Conservation (phyloP, 2,888 invertebrate species). For the Dryocosmus kuriphilus region DNA sequence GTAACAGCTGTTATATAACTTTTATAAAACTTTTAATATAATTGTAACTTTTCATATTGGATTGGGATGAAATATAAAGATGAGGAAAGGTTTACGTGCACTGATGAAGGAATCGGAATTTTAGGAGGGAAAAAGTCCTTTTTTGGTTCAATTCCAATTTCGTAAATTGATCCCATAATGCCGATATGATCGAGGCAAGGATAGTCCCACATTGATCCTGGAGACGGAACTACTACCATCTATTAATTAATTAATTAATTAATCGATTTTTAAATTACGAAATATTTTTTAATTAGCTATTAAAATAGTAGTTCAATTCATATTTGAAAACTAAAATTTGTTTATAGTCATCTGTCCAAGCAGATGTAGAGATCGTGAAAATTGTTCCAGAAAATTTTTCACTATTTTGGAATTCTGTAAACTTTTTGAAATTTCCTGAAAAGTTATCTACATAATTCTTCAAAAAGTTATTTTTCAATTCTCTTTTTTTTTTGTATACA, state of each 20-base stretch:
- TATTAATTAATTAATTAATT: conserved; percentile 45
- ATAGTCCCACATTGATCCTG: conserved; percentile 64
- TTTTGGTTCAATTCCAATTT: conserved; percentile 55
- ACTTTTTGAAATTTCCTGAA: no score
- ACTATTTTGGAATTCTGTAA: no score
- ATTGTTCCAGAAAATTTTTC: not conserved
- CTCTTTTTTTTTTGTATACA: no score
- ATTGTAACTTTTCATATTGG: not conserved
- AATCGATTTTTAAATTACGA: not conserved
- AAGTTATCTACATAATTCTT: no score
- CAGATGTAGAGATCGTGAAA: no score
- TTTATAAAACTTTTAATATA: no score
- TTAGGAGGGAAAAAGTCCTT: conserved; percentile 59
- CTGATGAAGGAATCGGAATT: conserved; percentile 58
- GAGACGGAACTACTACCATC: conserved; percentile 61
- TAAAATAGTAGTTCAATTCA: not conserved
- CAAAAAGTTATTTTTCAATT: no score
- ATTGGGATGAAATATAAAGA: not conserved
- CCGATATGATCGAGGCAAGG: conserved; percentile 57
- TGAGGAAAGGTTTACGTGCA: not conserved
- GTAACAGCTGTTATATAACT: no score
- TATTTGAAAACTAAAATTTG: no score
- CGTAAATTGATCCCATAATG: conserved; percentile 56
- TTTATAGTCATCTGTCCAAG: no score
- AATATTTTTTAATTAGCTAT: not conserved